Base-by-base conservation (phyloP, 35 echinoderm and acorn worm genomes). In the Ophiothrix spiculata region DNA sequence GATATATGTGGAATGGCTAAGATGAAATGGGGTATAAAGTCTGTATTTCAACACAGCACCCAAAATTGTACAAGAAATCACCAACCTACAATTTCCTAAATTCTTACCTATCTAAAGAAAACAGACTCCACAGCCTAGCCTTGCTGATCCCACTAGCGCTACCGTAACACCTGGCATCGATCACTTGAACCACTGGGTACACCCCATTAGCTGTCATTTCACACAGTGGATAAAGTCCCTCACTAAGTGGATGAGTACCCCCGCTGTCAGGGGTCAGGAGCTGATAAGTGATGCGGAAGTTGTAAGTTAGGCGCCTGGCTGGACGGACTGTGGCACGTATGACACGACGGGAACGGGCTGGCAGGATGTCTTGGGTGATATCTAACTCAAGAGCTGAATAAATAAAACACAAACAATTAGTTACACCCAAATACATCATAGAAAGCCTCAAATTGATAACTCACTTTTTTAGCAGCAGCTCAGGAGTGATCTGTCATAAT, bases 131-230 rank as follows among this genome's bases (percentile, higher is more conserved):
- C 21, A 99, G 86, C 33, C 96, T 94, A 15, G 92, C 92, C 80
- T 99, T 99, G 63, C 96, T 99, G 74, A 99, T 88, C 31, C 96
- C 96, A 64, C 92, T 91, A 15, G 96, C 96, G 69, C 96, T 99
- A 1, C 96, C 96, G 74, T 93, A 99, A 74, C 96, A 99, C 36
- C 96, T 89, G 29, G 96, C 96, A 90, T 99, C 96, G 29, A 92
- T 99, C 21, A 99, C 86, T 76, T 91, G 85, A 13, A 99, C 79
- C 11, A 85, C 89, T 17, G 96, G 96, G 45, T 99, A 99, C 0
- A 99, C 96, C 12, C 96, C 96, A 0, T 83, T 82, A 12, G 56
- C 87, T 36, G 54, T 91, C 64, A 99, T 33, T 45, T 91, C 86
- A 87, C 92, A 94, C 40, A 98, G 82, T 31, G 41, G 79, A 19